These are phyloP conservation scores for Loripinus fragilis DNA, from an alignment of 2,888 invertebrate genomes.

Conservation along the genomic window DNA sequence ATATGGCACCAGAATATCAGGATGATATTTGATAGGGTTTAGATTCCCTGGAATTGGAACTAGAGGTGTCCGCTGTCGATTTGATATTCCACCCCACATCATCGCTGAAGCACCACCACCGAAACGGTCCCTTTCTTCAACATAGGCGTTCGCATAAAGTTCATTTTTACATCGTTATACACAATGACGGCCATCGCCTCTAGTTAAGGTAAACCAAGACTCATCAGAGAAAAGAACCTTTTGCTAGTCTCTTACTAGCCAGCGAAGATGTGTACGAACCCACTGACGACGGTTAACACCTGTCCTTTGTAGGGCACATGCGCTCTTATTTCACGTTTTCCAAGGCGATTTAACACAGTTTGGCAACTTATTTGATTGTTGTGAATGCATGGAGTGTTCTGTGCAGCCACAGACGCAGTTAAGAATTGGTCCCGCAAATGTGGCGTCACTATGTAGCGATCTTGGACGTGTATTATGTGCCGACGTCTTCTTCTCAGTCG, in stretches of 20 bases:
- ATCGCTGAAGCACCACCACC: constrained; percentile 6
- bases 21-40: too few relatives aligned
- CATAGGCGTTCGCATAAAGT: neutral
- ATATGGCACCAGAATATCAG: too few relatives aligned
- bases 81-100: too few relatives aligned
- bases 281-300: neutral
- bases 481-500: neutral
- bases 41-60: too few relatives aligned
- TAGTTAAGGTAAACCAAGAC: neutral
- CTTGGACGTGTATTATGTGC: too few relatives aligned
- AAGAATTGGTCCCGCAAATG: neutral
- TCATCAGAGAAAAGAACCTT: neutral
- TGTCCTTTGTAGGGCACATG: neutral
- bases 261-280: neutral
- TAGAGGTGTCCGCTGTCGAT: too few relatives aligned
- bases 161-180: neutral
- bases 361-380: neutral
- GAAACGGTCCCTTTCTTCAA: neutral
- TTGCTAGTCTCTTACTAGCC: neutral
- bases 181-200: neutral
- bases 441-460: neutral
- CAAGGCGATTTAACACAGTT: neutral
- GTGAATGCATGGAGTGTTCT: neutral
- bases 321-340: neutral
- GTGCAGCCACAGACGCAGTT: neutral